Evolutionary conservation across 2,797 vertebrate genomes (phyloP).

Genomic region (Euphonia xanthogaster): DNA sequence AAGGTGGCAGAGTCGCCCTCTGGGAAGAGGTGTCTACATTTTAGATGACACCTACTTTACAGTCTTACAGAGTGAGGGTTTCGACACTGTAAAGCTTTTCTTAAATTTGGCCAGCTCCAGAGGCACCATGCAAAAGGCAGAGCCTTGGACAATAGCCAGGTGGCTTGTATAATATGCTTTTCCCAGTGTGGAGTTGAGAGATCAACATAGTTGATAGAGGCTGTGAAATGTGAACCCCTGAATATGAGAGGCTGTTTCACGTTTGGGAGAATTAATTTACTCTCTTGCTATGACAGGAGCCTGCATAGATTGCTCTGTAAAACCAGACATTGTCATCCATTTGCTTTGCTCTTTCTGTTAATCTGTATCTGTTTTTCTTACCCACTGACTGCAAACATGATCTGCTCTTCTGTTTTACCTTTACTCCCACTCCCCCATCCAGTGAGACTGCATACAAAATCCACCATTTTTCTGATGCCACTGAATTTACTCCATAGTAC

Average conservation of each 20-base stretch:
- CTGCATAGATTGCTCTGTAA: not conserved
- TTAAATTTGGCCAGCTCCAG: not conserved
- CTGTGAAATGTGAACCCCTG: not conserved
- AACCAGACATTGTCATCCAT: not conserved
- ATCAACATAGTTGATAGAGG: not conserved
- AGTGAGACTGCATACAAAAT: not conserved
- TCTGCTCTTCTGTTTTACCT: not conserved
- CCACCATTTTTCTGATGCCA: not conserved
- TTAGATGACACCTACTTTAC: not conserved
- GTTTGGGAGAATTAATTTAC: not conserved
- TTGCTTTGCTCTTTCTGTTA: constrained; percentile 7
- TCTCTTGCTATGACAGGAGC: not conserved
- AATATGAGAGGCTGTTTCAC: not conserved
- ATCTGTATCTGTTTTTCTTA: not conserved
- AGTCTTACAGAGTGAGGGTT: not conserved
- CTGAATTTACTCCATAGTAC: constrained; percentile 9
- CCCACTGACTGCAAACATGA: not conserved
- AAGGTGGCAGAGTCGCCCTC: not conserved
- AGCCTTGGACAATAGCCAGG: not conserved
- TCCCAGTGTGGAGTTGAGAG: not conserved
- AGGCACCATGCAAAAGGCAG: not conserved
- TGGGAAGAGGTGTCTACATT: not conserved
- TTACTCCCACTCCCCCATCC: not conserved
- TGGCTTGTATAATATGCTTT: not conserved
- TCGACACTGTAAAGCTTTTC: not conserved